Base-by-base conservation (phyloP, 2,888 invertebrate genomes). In the Crossocerus cetratus region DNA sequence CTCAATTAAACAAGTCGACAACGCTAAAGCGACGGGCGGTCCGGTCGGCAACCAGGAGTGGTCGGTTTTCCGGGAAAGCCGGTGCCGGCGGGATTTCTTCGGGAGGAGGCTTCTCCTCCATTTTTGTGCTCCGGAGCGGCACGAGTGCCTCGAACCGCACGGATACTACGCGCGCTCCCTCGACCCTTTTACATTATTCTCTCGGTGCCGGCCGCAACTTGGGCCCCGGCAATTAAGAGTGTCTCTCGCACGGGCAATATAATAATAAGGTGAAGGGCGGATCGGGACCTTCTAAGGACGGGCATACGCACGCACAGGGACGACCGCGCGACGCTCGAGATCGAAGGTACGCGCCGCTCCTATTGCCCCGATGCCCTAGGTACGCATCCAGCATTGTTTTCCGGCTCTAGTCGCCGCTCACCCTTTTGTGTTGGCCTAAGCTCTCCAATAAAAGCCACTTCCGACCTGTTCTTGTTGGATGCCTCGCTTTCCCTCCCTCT, bases 381-480 rank as follows among this genome's bases (percentile, higher is more conserved):
- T 70, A 64, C 18, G 55, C 57, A 23, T n/a, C 45, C 5, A 13
- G 21, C 65, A 69, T 76, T 73, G 74, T 65, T 58, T 72, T 56
- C 45, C 11, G 43, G 11, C 21, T 4, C 2, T 56, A 43, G 23
- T 11, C 22, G 16, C 42, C 22, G 67, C 53, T 57, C 57, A 16
- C 53, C 57, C 69, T 32, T 56, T 49, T 21, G 42, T 68, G 65
- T 69, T 54, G 8, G 55, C 69, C 74, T 82, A 80, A 84, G 78
- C 78, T 81, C 76, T 76, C 77, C 81, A 84, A 84, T 81, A 83
- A 85, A 83, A 65, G 21, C 16, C 45, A 4, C 13, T 11, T 21
- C 56, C 56, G 62, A 65, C 58, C 58, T 56, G 59, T 63, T 14
- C 32, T 32, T 44, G 21, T 44, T 14, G 55, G 18, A 22, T 18